Base-by-base conservation (phyloP, 2,113 vertebrate genomes). In the Pipa parva region DNA sequence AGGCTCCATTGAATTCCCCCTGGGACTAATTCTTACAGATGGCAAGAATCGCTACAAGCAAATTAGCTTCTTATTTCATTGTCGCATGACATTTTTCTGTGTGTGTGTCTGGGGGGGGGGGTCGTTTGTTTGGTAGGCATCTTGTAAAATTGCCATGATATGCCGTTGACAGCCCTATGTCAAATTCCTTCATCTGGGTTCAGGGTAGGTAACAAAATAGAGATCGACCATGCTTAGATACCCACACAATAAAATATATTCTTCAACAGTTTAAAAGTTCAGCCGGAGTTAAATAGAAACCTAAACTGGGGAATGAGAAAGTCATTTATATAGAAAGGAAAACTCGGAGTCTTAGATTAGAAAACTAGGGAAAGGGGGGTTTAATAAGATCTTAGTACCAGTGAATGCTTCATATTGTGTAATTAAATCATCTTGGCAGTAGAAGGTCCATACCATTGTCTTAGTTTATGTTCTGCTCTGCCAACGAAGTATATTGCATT, bases 11-110 rank as follows among this genome's bases (percentile, higher is more conserved):
- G 77, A 85, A 78, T 78, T 77, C 76, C 79, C 78, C 76, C 63
- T 64, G 81, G 80, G 83, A 80, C 76, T 76, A 76, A 78, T 80
- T 81, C 81, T 81, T 81, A 48, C 80, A 79, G 78, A 81, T 75
- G 81, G 78, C 72, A 78, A 78, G 76, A 72, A 69, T 73, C 18
- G 70, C 1, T 33, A 78, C 76, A 76, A 75, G 81, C 81, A 83
- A 80, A 82, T 82, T 77, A 78, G 79, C 78, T 73, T 82, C 80
- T 81, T 76, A 75, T 85, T 85, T 81, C 83, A 72, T 75, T 71
- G 79, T 77, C 54, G 9, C 54, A 79, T 77, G 78, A 74, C 78
- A n/a, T n/a, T n/a, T n/a, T n/a, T n/a, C n/a, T 80, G 76, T 74
- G 75, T 80, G 80, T 82, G 80, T 81, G 74, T 78, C 74, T 75